Evolutionary conservation across 2,888 invertebrate species (phyloP).

Genomic region (Rhodophaea formosa): DNA sequence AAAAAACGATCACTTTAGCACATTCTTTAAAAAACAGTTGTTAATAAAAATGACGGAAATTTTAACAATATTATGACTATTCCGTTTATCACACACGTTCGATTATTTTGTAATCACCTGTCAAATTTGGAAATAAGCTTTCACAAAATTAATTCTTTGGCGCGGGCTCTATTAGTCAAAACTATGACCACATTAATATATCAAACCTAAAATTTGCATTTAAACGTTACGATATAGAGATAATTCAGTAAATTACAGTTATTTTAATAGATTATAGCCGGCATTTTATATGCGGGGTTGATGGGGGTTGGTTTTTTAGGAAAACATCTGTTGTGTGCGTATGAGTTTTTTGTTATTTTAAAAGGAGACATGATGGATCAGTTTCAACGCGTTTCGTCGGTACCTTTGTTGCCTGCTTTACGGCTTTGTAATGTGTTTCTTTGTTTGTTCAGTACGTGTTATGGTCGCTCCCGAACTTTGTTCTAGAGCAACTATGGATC

Average conservation of each 20-base stretch:
- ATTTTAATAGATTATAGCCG: constrained; percentile 69
- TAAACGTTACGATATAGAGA: constrained; percentile 66
- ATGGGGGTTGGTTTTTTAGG: constrained; percentile 71
- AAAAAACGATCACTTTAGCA: no score
- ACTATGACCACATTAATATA: constrained; percentile 66
- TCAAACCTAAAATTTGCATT: constrained; percentile 73
- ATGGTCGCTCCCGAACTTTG: constrained; percentile 63
- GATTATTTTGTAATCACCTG: constrained; percentile 31
- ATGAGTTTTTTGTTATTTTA: constrained; percentile 78
- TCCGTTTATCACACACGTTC: constrained; percentile 34
- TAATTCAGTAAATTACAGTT: constrained; percentile 70
- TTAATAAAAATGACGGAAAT: neutral
- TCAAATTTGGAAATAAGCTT: constrained; percentile 24
- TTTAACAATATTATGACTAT: constrained; percentile 24
- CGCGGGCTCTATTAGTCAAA: constrained; percentile 63
- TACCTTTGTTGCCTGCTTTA: constrained; percentile 76
- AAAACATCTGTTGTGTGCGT: constrained; percentile 78
- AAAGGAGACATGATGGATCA: constrained; percentile 81
- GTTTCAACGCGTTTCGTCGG: constrained; percentile 80
- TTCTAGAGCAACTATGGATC: constrained; percentile 32
- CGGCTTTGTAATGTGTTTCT: constrained; percentile 79
- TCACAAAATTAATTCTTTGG: constrained; percentile 51
- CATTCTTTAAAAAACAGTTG: neutral
- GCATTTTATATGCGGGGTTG: constrained; percentile 57
- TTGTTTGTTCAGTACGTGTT: constrained; percentile 77